Evolutionary conservation across 2,797 vertebrate genomes (phyloP), one percentile per base, ranked within the genome.

Genomic region (Graptemys geographica): DNA sequence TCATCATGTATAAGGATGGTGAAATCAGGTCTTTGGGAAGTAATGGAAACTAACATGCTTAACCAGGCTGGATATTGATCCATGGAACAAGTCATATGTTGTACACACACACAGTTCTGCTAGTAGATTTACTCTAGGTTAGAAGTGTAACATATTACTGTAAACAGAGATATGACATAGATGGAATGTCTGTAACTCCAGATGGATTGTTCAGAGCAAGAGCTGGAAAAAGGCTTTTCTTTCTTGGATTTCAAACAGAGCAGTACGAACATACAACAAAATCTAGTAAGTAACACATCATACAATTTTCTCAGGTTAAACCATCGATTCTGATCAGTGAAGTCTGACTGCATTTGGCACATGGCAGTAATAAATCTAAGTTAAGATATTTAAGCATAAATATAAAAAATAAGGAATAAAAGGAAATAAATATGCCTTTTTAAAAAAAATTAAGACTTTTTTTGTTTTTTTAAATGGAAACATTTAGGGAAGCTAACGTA

Each of bases 341-440:
- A 92, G 65, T 44, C 96, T 92, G 81, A 93, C 86, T 97, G 94
- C 91, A 96, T 98, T 98, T 98, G 98, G 97, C 98, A 98, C 97
- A 97, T 96, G 97, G 97, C 96, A 98, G 94, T 97, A 97, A 97
- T 93, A 96, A 97, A 97, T 96, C 96, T 97, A 97, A 97, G 92
- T 97, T 94, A 97, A 98, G 88, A 90, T 97, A 97, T 96, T 94
- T 95, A 96, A 95, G 95, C 96, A 98, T 98, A 98, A 98, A 98
- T 98, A 98, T 85, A 98, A 98, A 97, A 92, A 98, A 97, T 97
- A 97, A 96, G 92, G 37, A 13, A 90, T 89, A 96, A 74, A 95
- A 97, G 82, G 94, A 98, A 98, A 98, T 98, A 98, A 98, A 98
- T 98, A 98, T 86, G 95, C 87, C 94, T 96, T 93, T 94, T 92